Percentiles rank a stretch among this genome's conserved stretches.
phyloP scores from a whole-genome alignment of 2,888 invertebrate species.

The Hoplodrina blanda region DNA sequence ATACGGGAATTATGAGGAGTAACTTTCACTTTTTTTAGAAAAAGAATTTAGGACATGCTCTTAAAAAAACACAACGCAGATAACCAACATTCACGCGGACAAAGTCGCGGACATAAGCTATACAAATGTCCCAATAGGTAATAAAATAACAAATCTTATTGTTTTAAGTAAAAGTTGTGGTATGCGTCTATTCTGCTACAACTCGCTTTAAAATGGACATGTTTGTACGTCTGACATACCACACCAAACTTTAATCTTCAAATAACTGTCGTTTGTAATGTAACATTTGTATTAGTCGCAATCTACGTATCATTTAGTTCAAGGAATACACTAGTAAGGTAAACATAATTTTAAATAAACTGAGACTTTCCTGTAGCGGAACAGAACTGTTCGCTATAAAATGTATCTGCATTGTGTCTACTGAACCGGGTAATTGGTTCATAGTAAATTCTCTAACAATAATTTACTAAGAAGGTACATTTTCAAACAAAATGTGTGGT shows the following conservation, averaged over 20 bases:
- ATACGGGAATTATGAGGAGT: no score
- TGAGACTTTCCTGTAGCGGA: constrained; percentile 29
- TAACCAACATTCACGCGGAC: no score
- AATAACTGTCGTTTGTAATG: constrained; percentile 15
- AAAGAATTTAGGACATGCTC: no score
- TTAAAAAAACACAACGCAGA: no score
- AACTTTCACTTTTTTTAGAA: no score
- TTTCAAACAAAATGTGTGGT: constrained; percentile 1
- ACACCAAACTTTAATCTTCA: constrained; percentile 28
- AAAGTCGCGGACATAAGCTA: no score
- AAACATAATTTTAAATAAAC: constrained; percentile 12
- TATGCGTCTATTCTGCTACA: no score
- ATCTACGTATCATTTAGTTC: constrained; percentile 40
- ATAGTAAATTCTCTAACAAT: constrained; percentile 14
- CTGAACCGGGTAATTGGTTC: constrained; percentile 44
- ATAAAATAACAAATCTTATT: no score
- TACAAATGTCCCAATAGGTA: no score
- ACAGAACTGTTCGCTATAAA: constrained; percentile 38
- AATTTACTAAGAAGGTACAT: constrained; percentile 9
- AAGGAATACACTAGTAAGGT: constrained; percentile 36
- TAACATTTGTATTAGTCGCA: constrained; percentile 48
- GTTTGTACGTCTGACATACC: not conserved
- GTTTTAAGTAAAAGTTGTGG: no score
- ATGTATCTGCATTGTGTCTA: constrained; percentile 45
- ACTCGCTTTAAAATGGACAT: constrained; percentile 1